Evolutionary conservation across 2,888 invertebrate species (phyloP), one percentile per base, ranked within the genome.

Genomic region (Globia sparganii): DNA sequence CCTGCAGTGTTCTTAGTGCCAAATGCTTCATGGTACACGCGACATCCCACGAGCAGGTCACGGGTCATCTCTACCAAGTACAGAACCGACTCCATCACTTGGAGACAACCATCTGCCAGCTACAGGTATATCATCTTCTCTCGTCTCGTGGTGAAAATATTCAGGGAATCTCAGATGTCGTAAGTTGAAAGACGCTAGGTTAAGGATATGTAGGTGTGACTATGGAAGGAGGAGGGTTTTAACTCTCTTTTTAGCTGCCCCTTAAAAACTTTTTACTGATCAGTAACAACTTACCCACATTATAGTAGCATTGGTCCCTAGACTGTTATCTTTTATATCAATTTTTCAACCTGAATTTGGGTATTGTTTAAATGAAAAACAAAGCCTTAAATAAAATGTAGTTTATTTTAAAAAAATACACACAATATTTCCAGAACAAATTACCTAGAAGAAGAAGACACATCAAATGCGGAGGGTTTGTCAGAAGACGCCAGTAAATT

Each of bases 31-130:
- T 64, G 74, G 75, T 80, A 85, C 28, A 74, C 61, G 3, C 69
- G 81, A 56, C 69, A 46, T 9, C 70, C 72, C 0, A 3, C 31
- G 25, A 81, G 43, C 64, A 43, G n/a, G 8, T 15, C 31, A 0
- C 69, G 61, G 46, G 59, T 62, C 46, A 49, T 37, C 37, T 69
- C 65, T 13, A 64, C 49, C 4, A 84, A 69, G 49, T 75, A 77
- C 66, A 84, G 66, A 62, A 84, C 82, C 25, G 84, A 74, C 31
- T 69, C 84, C 11, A 86, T 86, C 18, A 81, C 85, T n/a, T 86
- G 86, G 86, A 86, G 86, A 31, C 82, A 84, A 62, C 86, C 86
- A 0, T 56, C 86, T n/a, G 82, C 77, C 25, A 86, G 28, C 31
- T 82, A 84, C 69, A 77, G 84, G 86, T 86, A 72, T 86, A 70